Evolutionary conservation across 1,140 invertebrate species (phyloP), one percentile per base, ranked within the genome.

Genomic region (Ceratina calcarata): DNA sequence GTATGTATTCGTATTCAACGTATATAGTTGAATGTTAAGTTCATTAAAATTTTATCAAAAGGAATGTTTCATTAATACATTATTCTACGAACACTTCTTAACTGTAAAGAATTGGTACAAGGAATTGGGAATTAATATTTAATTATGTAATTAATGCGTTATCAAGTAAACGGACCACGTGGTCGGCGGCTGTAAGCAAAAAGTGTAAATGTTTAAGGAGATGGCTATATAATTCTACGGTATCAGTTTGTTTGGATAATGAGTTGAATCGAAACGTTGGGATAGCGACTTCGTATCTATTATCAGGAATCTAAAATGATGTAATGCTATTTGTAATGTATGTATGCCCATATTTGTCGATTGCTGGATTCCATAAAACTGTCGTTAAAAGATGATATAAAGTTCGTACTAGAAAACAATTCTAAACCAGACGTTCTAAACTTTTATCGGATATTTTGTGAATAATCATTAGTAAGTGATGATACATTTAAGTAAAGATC

Each of bases 291-390:
- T 53, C 27, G 18, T 12, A 22, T 55, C 4, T 7, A 10, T 45
- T 64, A 20, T 49, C 10, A 49, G 51, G 49, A 78, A 72, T 78
- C 27, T 64, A 78, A 78, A 72, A 15, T 78, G 76, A 78, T 78
- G 69, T 78, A 78, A 72, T 57, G 22, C 32, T 16, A 32, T 16
- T 6, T 57, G 58, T 45, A 78, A 72, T 64, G 60, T 72, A 78
- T 64, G 60, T 72, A 78, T 78, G 68, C 8, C 69, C 68, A 72
- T 78, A 78, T 78, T 78, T 72, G 76, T 72, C 69, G 20, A 10
- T 62, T 15, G 18, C 20, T 37, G 2, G 8, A 15, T 45, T 15
- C 10, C 57, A 22, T 18, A 61, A 61, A 22, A 53, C 49, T 18
- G 2, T 65, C 20, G 53, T n/a, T 0, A 22, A 55, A 10, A 7